These are phyloP conservation scores for Harpegnathos saltator DNA, from an alignment of 1,140 invertebrate species.

Conservation along the genomic window DNA sequence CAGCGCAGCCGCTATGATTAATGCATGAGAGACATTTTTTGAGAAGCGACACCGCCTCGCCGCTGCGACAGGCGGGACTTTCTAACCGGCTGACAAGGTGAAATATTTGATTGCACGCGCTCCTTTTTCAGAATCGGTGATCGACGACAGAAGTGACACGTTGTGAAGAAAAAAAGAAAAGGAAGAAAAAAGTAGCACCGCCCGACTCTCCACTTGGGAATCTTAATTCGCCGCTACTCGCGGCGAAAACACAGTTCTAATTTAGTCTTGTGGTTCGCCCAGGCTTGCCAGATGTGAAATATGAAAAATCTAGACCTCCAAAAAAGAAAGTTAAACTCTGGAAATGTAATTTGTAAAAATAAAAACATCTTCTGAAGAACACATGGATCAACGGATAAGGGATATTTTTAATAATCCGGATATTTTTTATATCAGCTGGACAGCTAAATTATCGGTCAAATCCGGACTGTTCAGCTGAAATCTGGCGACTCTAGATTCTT, in stretches of 20 bases:
- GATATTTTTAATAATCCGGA: too few species aligned
- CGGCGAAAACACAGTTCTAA: too few species aligned
- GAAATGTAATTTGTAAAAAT: too few species aligned
- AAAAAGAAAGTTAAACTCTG: too few species aligned
- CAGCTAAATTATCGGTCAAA: too few species aligned
- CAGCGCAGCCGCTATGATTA: constrained; percentile 75
- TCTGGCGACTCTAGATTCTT: constrained; percentile 19
- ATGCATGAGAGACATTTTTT: constrained; percentile 80
- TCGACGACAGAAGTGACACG: constrained; percentile 72
- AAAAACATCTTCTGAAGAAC: too few species aligned
- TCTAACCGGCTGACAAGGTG: constrained; percentile 77
- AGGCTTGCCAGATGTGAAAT: too few species aligned
- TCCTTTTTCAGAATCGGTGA: constrained; percentile 76
- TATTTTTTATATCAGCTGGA: too few species aligned
- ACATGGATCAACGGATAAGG: too few species aligned
- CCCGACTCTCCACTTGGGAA: not conserved
- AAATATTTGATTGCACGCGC: constrained; percentile 77
- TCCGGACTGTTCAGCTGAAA: too few species aligned
- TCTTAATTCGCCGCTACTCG: constrained; percentile 52
- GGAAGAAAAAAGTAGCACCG: constrained; percentile 23
- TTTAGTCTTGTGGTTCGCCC: too few species aligned
- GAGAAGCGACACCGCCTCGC: constrained; percentile 54
- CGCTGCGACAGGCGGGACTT: constrained; percentile 70
- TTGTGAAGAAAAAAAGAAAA: constrained; percentile 23
- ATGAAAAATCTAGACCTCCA: too few species aligned